phyloP scores from a whole-genome alignment of 2,113 vertebrate species.

The Phalacrocorax carbo region DNA sequence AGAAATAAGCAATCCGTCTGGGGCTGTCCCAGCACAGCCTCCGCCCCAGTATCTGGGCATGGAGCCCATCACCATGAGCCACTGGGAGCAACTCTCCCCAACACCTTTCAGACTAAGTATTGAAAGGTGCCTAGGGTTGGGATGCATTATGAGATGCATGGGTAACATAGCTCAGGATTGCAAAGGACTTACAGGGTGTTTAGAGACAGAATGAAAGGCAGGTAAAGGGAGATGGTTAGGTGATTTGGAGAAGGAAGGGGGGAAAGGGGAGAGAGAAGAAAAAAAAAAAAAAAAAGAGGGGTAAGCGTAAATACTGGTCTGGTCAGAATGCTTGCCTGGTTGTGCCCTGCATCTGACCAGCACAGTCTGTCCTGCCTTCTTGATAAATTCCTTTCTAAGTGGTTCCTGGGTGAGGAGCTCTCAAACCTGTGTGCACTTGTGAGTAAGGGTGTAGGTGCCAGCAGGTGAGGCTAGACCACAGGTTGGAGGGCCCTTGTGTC shows the following conservation, averaged over 20 bases:
- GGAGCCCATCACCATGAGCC: neutral
- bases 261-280: no score
- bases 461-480: neutral
- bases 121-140: neutral
- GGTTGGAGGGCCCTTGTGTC: neutral
- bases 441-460: neutral
- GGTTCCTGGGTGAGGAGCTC: rapidly evolving
- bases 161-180: neutral
- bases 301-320: neutral
- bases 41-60: neutral
- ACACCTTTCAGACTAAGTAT: neutral
- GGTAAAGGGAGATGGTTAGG: neutral
- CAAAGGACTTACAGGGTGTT: neutral
- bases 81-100: neutral
- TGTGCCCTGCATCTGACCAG: neutral
- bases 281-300: no score
- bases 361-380: neutral
- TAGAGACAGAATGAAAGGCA: neutral
- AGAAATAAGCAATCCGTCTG: neutral
- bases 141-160: neutral
- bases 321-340: neutral
- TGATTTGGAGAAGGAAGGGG: neutral
- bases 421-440: neutral
- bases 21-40: neutral
- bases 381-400: neutral